These are phyloP conservation scores for Pipistrellus pipistrellus DNA, from an alignment of 2,797 vertebrate species.

Conservation along the genomic window DNA sequence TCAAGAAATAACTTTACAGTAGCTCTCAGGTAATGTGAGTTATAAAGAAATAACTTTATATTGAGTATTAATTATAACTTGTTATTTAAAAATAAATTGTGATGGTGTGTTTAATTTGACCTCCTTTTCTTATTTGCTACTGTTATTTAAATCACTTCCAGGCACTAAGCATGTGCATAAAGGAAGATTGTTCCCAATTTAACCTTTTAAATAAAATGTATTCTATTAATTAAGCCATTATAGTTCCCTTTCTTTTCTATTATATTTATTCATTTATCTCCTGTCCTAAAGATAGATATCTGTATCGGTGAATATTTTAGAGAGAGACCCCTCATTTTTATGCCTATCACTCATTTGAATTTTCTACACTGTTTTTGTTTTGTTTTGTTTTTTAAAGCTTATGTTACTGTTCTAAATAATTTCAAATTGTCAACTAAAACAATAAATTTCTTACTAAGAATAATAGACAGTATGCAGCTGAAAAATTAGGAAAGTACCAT, in stretches of 20 bases:
- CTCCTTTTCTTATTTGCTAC: constrained; percentile 84
- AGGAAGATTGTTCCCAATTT: constrained; percentile 82
- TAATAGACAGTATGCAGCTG: constrained; percentile 62
- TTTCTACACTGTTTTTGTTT: constrained; percentile 66
- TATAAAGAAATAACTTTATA: constrained; percentile 80
- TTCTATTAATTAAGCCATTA: constrained; percentile 81
- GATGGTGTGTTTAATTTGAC: constrained; percentile 78
- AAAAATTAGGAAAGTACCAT: constrained; percentile 65
- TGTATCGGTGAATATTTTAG: too few species aligned
- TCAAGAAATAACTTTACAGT: constrained; percentile 68
- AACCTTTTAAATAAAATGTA: constrained; percentile 81
- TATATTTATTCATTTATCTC: constrained; percentile 77
- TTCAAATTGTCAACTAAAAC: constrained; percentile 78
- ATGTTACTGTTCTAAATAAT: constrained; percentile 73
- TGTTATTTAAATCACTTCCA: constrained; percentile 82
- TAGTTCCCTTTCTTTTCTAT: constrained; percentile 69
- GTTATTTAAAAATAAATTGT: constrained; percentile 57
- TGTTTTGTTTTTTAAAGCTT: constrained; percentile 70
- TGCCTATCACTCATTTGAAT: constrained; percentile 77
- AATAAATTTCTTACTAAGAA: constrained; percentile 67
- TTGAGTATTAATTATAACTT: constrained; percentile 82
- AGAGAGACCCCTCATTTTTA: constrained; percentile 78
- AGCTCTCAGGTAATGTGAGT: constrained; percentile 69
- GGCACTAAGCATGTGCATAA: constrained; percentile 78
- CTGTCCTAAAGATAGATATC: constrained; percentile 76